Evolutionary conservation across 2,888 invertebrate species (phyloP).

Genomic region (Eurois occulta): DNA sequence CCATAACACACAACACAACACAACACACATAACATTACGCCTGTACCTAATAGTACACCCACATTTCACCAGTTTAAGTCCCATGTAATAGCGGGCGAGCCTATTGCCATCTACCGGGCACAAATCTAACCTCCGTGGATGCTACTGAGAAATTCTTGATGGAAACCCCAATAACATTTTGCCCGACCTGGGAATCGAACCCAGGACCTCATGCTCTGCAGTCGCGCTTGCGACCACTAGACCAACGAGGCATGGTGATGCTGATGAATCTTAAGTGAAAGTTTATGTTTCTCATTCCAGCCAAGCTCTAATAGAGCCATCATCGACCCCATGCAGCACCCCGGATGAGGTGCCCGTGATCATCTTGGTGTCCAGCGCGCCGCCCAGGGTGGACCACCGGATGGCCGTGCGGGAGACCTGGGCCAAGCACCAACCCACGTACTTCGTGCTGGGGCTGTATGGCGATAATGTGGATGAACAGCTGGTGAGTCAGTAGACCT

Average conservation of each 20-base stretch:
- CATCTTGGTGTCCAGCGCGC: constrained; percentile 90
- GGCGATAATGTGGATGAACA: constrained; percentile 70
- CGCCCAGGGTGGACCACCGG: constrained; percentile 86
- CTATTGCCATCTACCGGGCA: not conserved
- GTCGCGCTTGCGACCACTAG: no score
- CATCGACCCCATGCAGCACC: constrained; percentile 71
- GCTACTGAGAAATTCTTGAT: not conserved
- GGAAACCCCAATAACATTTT: not conserved
- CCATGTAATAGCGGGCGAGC: not conserved
- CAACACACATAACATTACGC: no score
- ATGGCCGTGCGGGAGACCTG: constrained; percentile 91
- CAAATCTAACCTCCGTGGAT: not conserved
- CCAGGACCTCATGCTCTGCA: not conserved
- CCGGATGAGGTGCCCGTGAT: constrained; percentile 75
- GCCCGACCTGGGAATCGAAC: not conserved
- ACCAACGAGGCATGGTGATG: not conserved
- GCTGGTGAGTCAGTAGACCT: constrained; percentile 69
- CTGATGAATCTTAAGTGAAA: not conserved
- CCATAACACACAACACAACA: no score
- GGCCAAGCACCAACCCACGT: constrained; percentile 88
- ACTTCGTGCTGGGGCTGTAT: constrained; percentile 90
- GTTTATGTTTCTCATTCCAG: constrained; percentile 68
- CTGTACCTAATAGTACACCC: no score
- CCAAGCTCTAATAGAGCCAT: constrained; percentile 81
- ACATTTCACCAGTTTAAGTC: not conserved